Conservation (phyloP, 2,113 vertebrate genomes). For the Rhizomys pruinosus region DNA sequence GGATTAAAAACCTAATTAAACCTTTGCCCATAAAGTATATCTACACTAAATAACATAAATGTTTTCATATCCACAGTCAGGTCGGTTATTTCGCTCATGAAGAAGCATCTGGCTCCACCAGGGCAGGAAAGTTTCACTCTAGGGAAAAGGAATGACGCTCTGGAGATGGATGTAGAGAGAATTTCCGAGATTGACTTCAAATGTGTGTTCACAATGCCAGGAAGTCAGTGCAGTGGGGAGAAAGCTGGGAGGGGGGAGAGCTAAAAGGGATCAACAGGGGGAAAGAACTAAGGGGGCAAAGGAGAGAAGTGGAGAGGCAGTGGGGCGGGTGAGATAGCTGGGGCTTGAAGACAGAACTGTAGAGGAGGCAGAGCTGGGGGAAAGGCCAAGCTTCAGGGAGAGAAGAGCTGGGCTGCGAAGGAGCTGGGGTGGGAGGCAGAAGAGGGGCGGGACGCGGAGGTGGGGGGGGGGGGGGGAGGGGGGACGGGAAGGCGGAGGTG, state of each 20-base stretch:
- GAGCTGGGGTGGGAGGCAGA: too few species aligned
- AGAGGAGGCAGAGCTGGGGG: not conserved
- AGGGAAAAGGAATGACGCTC: not conserved
- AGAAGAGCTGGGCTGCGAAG: too few species aligned
- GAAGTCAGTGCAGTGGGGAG: not conserved
- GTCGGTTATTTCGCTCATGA: constrained; percentile 16
- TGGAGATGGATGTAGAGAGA: not conserved
- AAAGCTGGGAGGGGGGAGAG: not conserved
- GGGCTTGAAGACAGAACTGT: too few species aligned
- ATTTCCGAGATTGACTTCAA: not conserved
- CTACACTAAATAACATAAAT: constrained; percentile 64
- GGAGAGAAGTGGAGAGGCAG: too few species aligned
- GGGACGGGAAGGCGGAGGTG: too few species aligned
- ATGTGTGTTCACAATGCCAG: not conserved
- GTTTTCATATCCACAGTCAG: constrained; percentile 57
- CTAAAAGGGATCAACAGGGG: too few species aligned
- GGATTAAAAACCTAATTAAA: constrained; percentile 62
- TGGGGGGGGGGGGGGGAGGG: too few species aligned
- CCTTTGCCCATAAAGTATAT: constrained; percentile 39
- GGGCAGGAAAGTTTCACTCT: not conserved
- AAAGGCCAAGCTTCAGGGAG: too few species aligned
- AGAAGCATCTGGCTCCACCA: not conserved
- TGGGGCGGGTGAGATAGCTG: too few species aligned
- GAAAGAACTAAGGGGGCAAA: too few species aligned
- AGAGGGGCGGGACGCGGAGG: too few species aligned